Percentiles rank a stretch among this genome's conserved stretches.
Conservation (phyloP, 2,113 vertebrate genomes). For the Callorhinus ursinus region DNA sequence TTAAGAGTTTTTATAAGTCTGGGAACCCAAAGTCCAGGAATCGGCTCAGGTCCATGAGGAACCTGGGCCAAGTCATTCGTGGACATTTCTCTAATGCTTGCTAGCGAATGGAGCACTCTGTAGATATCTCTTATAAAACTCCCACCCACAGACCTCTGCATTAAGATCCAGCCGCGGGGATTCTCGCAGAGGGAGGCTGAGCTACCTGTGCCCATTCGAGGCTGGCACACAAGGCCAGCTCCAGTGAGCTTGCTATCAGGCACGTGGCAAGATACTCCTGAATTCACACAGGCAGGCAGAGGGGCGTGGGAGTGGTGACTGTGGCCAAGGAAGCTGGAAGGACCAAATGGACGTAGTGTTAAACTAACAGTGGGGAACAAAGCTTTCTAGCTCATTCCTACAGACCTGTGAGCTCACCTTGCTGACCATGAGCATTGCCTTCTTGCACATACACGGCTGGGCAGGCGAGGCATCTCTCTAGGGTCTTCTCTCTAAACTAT, state of each 20-base stretch:
- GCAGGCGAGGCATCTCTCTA: too few species aligned
- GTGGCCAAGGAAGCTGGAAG: not conserved
- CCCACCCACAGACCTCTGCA: constrained; percentile 7
- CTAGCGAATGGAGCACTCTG: not conserved
- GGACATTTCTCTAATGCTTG: not conserved
- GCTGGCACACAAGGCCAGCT: constrained; percentile 57
- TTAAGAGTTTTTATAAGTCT: not conserved
- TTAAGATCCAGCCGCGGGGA: not conserved
- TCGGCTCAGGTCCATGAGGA: not conserved
- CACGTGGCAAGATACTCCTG: constrained; percentile 58
- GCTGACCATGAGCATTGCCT: not conserved
- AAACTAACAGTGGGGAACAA: not conserved
- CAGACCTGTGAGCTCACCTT: not conserved
- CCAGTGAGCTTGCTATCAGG: constrained; percentile 69
- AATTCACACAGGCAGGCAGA: not conserved
- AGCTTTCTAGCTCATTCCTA: not conserved
- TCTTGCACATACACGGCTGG: too few species aligned
- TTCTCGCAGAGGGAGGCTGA: not conserved
- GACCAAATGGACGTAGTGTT: not conserved
- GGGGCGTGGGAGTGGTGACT: not conserved
- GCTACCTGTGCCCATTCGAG: not conserved
- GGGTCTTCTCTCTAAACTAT: not conserved
- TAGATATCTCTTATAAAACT: not conserved
- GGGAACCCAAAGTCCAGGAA: not conserved
- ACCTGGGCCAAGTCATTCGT: not conserved